Conservation (phyloP, 2,888 invertebrate genomes). For the Crepidodera aurea region DNA sequence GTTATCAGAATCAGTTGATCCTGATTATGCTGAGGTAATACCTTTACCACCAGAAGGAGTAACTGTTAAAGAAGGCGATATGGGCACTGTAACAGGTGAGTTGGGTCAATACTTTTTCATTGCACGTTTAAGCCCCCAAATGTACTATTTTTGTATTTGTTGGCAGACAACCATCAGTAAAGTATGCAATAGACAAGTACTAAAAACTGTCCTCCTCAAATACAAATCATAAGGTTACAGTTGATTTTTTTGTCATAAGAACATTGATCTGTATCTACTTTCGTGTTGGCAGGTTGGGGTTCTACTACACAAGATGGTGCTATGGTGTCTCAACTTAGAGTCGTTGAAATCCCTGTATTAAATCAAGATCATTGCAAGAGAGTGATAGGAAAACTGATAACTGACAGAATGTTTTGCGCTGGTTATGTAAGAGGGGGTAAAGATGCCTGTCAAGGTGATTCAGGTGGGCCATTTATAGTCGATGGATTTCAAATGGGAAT, state of each 20-base stretch:
- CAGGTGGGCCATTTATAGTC: conserved; percentile 50
- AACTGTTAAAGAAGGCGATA: conserved; percentile 21
- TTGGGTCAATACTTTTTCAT: no score
- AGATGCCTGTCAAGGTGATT: conserved; percentile 51
- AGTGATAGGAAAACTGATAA: conserved; percentile 51
- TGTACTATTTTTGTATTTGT: no score
- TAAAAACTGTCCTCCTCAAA: no score
- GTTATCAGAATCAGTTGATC: conserved; percentile 12
- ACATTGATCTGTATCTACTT: no score
- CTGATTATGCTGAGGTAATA: conserved; percentile 21
- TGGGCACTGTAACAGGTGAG: conserved; percentile 32
- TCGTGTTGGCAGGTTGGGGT: conserved; percentile 40
- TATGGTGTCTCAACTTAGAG: conserved; percentile 25
- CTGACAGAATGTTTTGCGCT: conserved; percentile 69
- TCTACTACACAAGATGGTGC: conserved; percentile 27
- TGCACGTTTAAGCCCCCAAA: no score
- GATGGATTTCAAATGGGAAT: conserved; percentile 46
- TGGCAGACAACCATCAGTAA: no score
- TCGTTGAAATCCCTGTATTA: conserved; percentile 39
- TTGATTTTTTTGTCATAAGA: no score
- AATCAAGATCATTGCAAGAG: conserved; percentile 30
- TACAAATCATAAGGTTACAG: no score
- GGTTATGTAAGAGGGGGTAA: conserved; percentile 67
- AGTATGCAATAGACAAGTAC: no score
- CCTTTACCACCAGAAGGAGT: conserved; percentile 20